Base-by-base conservation (phyloP, 2,888 invertebrate genomes). In the Conomelus anceps region DNA sequence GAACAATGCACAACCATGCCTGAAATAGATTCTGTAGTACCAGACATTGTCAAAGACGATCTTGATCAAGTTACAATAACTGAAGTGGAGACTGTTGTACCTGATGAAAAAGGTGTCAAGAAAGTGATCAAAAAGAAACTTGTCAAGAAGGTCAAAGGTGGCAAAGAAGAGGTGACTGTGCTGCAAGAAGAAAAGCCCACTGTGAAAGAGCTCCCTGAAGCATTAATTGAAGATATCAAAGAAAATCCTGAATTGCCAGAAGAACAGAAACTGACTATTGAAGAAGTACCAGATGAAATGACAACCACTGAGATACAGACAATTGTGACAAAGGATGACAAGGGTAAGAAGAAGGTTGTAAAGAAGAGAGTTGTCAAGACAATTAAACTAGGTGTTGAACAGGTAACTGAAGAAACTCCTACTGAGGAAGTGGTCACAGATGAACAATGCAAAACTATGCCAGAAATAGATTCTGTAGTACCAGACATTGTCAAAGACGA, bases 131-230 rank as follows among this genome's bases (percentile, higher is more conserved):
- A 41, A 87, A 90, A 89, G 22, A 90, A 86, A 84, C 41, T 22
- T 22, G 63, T 29, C 85, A 89, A 22, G 85, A 90, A 88, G 22
- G 88, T 88, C 17, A 89, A 90, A 24, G 91, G 90, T 22, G 91
- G 90, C 0, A 85, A 90, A n/a, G 90, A 91, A 63, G 89, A 89
- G 23, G 89, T 89, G 17, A 85, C 90, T n/a, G 90, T 89, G 0
- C 89, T 90, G 4, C 89, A 91, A 29, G 23, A 26, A 20, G 88
- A 90, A 86, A 85, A 84, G n/a, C 26, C 26, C 4, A 26, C 26
- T 26, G 26, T 26, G 4, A 11, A 26, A 26, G 26, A 26, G 11
- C 26, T 26, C 4, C 26, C 26, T 7, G 26, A 26, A 26, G 26
- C 26, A 26, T 11, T 26, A 26, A 11, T 26, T 26, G 26, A 26